phyloP scores from a whole-genome alignment of 2,113 vertebrate genomes.

The Planiliza haematocheilus region DNA sequence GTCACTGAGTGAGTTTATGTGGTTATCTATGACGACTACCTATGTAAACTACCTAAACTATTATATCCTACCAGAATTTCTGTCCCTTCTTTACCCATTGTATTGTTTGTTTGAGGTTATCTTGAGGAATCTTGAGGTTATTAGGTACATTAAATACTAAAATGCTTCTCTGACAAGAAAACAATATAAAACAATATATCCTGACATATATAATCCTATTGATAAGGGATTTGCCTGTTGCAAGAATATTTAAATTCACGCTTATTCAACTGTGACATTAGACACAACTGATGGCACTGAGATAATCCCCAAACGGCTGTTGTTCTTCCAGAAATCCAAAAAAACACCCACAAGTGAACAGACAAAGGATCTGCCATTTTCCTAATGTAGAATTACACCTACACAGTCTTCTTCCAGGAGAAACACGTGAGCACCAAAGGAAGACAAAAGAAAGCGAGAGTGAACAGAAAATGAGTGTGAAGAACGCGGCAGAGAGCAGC shows the following conservation, averaged over 20 bases:
- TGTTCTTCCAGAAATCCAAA: conserved; percentile 1
- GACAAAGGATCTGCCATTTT: conserved; percentile 22
- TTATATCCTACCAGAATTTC: too few relatives aligned
- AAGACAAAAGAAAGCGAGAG: conserved; percentile 11
- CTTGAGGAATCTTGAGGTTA: background rate
- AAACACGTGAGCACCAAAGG: conserved; percentile 2
- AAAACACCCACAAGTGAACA: conserved; percentile 10
- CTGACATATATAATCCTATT: too few relatives aligned
- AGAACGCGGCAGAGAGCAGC: background rate
- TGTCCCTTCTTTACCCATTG: too few relatives aligned
- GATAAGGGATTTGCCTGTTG: too few relatives aligned
- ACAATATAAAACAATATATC: too few relatives aligned
- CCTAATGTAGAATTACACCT: conserved; percentile 8
- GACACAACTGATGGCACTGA: background rate
- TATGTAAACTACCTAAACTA: too few relatives aligned
- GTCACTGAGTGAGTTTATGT: too few relatives aligned
- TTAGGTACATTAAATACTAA: background rate
- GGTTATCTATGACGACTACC: too few relatives aligned
- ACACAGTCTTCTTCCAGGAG: conserved; percentile 20
- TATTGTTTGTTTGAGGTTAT: too few relatives aligned
- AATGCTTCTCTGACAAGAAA: background rate
- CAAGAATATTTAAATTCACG: too few relatives aligned
- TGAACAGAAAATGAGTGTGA: conserved; percentile 11
- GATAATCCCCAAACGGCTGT: background rate
- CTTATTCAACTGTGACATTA: too few relatives aligned